Evolutionary conservation across 2,888 invertebrate genomes (phyloP), one percentile per base, ranked within the genome.

Genomic region (Pandemis cinnamomeana): DNA sequence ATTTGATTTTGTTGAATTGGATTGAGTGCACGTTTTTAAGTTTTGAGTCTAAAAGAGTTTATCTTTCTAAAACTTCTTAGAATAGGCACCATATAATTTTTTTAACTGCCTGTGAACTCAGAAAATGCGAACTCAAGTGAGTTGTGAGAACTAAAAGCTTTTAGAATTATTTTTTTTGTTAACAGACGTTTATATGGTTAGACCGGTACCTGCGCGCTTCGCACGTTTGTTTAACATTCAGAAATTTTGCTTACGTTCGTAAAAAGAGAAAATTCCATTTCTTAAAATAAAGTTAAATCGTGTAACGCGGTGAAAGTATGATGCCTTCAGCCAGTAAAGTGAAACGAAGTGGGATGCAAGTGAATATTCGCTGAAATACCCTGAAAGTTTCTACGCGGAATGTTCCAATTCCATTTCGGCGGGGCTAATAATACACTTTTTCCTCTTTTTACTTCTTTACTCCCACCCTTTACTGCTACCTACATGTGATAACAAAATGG

Each of bases 361-460:
- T 81, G 83, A 84, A 92, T 91, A 90, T 92, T 88, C 92, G 88
- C 91, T 91, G 88, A 89, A 93, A 93, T 74, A 67, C 70, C 61
- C 70, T 61, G 71, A 71, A 74, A 74, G 61, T 74, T 71, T 92
- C 90, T 87, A 88, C 91, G 84, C 86, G 89, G 88, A 93, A 93
- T 92, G 94, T 92, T 93, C 92, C 93, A 93, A 93, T 93, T 93
- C 93, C 93, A 94, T 94, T 93, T 93, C 92, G 92, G 92, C 93
- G 89, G 93, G 93, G 93, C 94, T 94, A 93, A 94, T 94, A 94
- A 94, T 92, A 93, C 86, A 91, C 91, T 93, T 91, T 91, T 93
- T 91, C 91, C 91, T 91, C 91, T 91, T 93, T 93, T 93, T 94
- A 92, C 93, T 92, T 91, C 91, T 93, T 74, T 92, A 89, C 91